phyloP scores from a whole-genome alignment of 1,140 invertebrate species.

The Drosophila ficusphila region DNA sequence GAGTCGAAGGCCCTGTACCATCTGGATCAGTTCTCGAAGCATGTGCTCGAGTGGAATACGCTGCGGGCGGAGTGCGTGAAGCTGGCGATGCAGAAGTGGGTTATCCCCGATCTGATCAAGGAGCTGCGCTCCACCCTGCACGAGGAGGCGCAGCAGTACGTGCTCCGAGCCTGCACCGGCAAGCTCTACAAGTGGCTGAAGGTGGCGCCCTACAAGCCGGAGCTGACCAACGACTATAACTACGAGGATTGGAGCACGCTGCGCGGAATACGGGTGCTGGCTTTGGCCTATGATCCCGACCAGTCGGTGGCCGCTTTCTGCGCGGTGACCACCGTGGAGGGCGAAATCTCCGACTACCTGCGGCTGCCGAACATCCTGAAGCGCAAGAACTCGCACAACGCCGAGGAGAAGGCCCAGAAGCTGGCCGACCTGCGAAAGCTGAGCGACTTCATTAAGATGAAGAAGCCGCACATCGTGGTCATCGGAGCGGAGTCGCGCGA shows the following conservation, averaged over 20 bases:
- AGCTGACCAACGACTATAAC: slow-evolving; percentile 88
- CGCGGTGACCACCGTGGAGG: slow-evolving; percentile 93
- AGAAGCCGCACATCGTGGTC: slow-evolving; percentile 97
- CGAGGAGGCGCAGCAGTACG: slow-evolving; percentile 94
- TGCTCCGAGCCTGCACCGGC: slow-evolving; percentile 92
- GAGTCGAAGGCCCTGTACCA: slow-evolving; percentile 96
- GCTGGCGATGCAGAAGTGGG: slow-evolving; percentile 93
- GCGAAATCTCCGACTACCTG: slow-evolving; percentile 96
- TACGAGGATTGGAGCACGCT: slow-evolving; percentile 96
- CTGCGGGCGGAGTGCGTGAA: slow-evolving; percentile 94
- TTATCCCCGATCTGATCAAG: slow-evolving; percentile 95
- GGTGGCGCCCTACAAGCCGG: slow-evolving; percentile 92
- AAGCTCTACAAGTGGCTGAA: slow-evolving; percentile 97
- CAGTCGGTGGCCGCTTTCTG: slow-evolving; percentile 93
- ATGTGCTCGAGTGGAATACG: slow-evolving; percentile 98
- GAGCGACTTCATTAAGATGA: slow-evolving; percentile 93
- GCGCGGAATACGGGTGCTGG: slow-evolving; percentile 94
- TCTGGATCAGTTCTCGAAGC: slow-evolving; percentile 97
- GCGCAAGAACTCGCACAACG: slow-evolving; percentile 90
- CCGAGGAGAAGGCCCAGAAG: slow-evolving; percentile 89
- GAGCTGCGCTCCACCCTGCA: slow-evolving; percentile 93
- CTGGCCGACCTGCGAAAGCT: slow-evolving; percentile 93
- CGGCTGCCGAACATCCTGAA: slow-evolving; percentile 94
- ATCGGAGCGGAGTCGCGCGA: slow-evolving; percentile 96
- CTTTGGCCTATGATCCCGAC: slow-evolving; percentile 94